These are phyloP conservation scores for Sorex fumeus DNA, from an alignment of 2,113 vertebrate species.

Conservation along the genomic window DNA sequence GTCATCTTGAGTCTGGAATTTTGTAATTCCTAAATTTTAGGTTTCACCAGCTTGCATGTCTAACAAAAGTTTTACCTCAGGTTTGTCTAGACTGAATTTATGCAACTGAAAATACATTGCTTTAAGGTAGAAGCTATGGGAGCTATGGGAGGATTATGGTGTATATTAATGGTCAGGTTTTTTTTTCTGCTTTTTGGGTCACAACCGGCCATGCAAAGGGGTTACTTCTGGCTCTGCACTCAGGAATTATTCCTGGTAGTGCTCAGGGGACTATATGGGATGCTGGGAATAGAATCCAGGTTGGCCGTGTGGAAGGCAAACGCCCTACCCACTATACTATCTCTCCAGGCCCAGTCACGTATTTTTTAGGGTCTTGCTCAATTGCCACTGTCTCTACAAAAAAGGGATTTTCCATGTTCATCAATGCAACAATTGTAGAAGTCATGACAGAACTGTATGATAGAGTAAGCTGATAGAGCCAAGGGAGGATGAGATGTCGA, in stretches of 20 bases:
- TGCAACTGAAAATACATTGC: slow-evolving; percentile 23
- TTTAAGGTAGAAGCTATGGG: background rate
- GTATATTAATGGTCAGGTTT: background rate
- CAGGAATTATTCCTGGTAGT: too few species aligned
- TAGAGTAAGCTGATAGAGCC: background rate
- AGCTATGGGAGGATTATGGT: background rate
- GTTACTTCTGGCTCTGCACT: too few species aligned
- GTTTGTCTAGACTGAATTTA: slow-evolving; percentile 7
- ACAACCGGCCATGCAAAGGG: too few species aligned
- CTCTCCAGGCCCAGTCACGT: too few species aligned
- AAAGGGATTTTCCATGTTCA: background rate
- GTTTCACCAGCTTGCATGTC: slow-evolving; percentile 5
- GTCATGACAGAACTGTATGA: background rate
- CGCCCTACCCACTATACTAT: too few species aligned
- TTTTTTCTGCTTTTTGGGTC: too few species aligned
- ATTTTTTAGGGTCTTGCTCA: background rate
- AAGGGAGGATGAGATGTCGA: background rate
- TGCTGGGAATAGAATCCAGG: too few species aligned
- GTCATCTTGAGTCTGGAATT: slow-evolving; percentile 68
- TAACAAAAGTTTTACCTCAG: slow-evolving; percentile 47
- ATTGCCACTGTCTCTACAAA: background rate
- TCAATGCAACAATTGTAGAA: background rate
- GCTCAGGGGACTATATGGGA: too few species aligned
- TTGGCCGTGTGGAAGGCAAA: too few species aligned
- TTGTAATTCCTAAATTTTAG: slow-evolving; percentile 54